Evolutionary conservation across 2,797 vertebrate species (phyloP), one percentile per base, ranked within the genome.

Genomic region (Myotis pilosus): DNA sequence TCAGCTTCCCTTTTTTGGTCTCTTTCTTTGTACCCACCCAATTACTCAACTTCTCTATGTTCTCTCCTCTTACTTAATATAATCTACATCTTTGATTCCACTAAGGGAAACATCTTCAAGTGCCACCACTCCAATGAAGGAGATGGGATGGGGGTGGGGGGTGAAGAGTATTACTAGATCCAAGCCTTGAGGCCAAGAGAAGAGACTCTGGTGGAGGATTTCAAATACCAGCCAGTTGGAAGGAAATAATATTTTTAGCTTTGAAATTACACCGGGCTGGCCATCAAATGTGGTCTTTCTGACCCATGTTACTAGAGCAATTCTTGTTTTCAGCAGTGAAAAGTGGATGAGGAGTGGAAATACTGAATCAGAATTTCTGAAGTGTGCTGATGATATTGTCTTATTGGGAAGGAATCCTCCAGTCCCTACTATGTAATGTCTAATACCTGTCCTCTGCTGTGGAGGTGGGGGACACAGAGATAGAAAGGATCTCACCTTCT

Each of bases 201-300:
- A 92, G 33, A 89, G 30, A 53, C 15, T 86, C 57, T 76, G 57
- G 72, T 66, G 20, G 20, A 57, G 3, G 22, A 94, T 83, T 87
- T 79, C 22, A 87, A 88, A 60, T 38, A 71, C 64, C 44, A 87
- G 22, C 11, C 19, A 90, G 47, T n/a, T 87, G 22, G 7, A 92
- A 84, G 16, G 30, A 87, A 30, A 93, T 22, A 15, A 49, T 62
- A 15, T n/a, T 83, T 91, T 71, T 49, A 71, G 28, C 72, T 87
- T 92, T 81, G 87, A 94, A 92, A 80, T 93, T 53, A 93, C 41
- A 95, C n/a, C 62, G 55, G 60, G 51, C 23, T 92, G 47, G 13
- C 49, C 68, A 88, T 69, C n/a, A 82, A 49, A 82, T 55, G 28
- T 68, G 9, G 25, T 57, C 36, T 68, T 82, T 91, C 79, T 75